Evolutionary conservation across 2,888 invertebrate species (phyloP).

Genomic region (Oxyteleia sp.): DNA sequence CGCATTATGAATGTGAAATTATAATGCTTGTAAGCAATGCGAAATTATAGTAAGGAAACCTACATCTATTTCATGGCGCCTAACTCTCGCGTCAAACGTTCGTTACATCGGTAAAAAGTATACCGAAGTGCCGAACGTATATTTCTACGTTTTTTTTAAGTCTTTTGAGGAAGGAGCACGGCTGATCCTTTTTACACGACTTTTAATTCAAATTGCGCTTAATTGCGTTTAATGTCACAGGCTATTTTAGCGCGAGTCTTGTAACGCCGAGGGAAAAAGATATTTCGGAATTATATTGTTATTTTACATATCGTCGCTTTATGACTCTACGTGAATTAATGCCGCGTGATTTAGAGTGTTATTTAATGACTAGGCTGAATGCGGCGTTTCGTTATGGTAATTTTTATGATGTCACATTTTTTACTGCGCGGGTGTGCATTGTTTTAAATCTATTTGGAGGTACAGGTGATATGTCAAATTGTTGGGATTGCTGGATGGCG

Average conservation of each 20-base stretch:
- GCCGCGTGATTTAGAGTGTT: constrained; percentile 53
- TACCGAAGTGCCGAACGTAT: background rate
- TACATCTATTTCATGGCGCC: constrained; percentile 26
- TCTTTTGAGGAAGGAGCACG: no score
- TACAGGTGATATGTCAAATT: constrained; percentile 41
- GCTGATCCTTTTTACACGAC: constrained; percentile 5
- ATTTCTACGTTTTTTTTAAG: no score
- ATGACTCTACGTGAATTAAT: constrained; percentile 55
- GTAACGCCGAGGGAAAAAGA: background rate
- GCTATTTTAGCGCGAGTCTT: constrained; percentile 1
- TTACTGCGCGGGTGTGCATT: constrained; percentile 42
- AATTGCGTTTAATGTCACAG: no score
- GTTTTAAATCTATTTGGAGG: constrained; percentile 45
- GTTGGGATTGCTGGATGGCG: constrained; percentile 30
- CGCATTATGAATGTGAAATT: constrained; percentile 64
- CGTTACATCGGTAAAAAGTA: constrained; percentile 33
- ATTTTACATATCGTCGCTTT: constrained; percentile 63
- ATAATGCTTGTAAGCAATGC: constrained; percentile 58
- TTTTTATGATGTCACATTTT: constrained; percentile 63
- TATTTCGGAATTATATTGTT: constrained; percentile 49
- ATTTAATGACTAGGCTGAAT: constrained; percentile 59
- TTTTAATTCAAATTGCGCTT: constrained; percentile 13
- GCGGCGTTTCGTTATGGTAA: constrained; percentile 64
- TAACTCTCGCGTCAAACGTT: constrained; percentile 4
- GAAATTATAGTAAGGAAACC: constrained; percentile 40